Conservation (phyloP, 2,888 invertebrate species). For the Limnephilus marmoratus region DNA sequence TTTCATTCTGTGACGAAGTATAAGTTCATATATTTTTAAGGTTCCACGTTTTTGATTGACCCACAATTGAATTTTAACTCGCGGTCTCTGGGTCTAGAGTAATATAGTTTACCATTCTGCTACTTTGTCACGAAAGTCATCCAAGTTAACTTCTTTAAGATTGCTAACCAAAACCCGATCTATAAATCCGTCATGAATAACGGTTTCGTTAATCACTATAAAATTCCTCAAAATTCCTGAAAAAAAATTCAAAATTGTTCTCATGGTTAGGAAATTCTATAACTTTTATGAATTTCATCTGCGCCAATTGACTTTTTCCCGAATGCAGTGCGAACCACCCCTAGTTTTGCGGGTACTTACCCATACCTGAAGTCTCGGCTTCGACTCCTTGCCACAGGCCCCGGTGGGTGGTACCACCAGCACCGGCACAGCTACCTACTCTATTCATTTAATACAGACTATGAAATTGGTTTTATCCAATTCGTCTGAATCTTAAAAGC, state of each 20-base stretch:
- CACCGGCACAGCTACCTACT: constrained; percentile 38
- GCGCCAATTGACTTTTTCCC: neutral
- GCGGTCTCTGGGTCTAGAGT: too few relatives aligned
- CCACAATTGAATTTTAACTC: too few relatives aligned
- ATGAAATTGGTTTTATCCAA: constrained; percentile 67
- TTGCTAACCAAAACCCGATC: too few relatives aligned
- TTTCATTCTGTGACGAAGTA: too few relatives aligned
- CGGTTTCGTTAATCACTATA: too few relatives aligned
- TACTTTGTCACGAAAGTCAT: too few relatives aligned
- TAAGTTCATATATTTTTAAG: too few relatives aligned
- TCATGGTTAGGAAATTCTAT: neutral
- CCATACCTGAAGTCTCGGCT: constrained; percentile 52
- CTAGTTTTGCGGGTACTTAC: constrained; percentile 22
- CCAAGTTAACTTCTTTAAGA: too few relatives aligned
- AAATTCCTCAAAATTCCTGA: too few relatives aligned
- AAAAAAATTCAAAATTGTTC: neutral
- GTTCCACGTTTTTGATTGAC: too few relatives aligned
- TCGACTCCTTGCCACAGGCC: constrained; percentile 34
- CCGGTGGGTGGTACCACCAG: neutral
- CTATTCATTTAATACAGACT: constrained; percentile 66
- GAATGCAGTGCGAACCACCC: neutral
- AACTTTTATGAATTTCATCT: neutral
- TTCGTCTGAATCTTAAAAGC: constrained; percentile 67
- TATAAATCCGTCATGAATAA: too few relatives aligned
- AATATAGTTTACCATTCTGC: too few relatives aligned